Percentiles rank a stretch among this genome's conserved stretches.
Conservation (phyloP, 2,113 vertebrate species). For the Phodopus roborovskii region DNA sequence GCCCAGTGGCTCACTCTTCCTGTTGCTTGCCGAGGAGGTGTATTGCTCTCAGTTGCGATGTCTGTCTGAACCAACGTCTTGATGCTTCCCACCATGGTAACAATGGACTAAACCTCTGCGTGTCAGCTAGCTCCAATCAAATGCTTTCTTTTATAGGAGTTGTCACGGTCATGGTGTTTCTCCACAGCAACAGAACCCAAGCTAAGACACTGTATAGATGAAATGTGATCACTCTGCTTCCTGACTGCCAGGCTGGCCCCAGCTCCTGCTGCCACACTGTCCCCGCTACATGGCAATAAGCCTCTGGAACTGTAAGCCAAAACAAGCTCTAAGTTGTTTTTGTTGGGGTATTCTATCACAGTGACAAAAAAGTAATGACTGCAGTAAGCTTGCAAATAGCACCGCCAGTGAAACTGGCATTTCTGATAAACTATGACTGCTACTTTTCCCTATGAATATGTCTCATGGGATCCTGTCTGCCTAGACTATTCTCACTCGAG, state of each 20-base stretch:
- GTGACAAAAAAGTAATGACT: background rate
- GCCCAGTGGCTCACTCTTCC: background rate
- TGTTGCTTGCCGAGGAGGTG: background rate
- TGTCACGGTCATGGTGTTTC: background rate
- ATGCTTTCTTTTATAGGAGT: background rate
- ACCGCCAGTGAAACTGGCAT: background rate
- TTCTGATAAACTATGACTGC: constrained; percentile 33
- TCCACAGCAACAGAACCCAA: background rate
- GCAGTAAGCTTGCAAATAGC: background rate
- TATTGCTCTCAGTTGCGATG: background rate
- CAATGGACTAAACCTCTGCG: background rate
- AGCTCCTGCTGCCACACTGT: background rate
- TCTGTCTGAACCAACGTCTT: background rate
- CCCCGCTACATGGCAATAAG: background rate
- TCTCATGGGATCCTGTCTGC: background rate
- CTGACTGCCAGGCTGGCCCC: no score
- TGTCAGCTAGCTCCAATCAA: background rate
- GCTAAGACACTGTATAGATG: background rate
- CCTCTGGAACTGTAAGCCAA: background rate
- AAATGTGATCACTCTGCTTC: background rate
- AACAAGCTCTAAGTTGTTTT: background rate
- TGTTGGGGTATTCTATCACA: background rate
- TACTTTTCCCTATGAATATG: background rate
- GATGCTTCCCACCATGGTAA: background rate
- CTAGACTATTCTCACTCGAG: background rate